Base-by-base conservation (phyloP, 1,140 invertebrate species). In the Drosophila albomicans region DNA sequence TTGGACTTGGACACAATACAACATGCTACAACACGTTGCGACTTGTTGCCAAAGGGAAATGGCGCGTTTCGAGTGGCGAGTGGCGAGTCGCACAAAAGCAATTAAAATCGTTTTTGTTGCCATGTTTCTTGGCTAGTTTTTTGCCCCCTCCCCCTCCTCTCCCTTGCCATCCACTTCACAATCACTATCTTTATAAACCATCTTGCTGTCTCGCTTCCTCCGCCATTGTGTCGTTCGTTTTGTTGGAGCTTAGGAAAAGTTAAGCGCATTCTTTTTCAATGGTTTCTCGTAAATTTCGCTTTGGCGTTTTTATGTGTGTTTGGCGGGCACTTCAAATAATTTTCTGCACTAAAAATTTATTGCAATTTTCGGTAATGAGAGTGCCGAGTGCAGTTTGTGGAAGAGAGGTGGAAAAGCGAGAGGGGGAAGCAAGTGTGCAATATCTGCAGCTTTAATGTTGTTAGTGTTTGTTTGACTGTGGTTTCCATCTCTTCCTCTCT, bases 301-400 rank as follows among this genome's bases (percentile, higher is more conserved):
- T 88, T 87, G 67, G 84, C 85, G 77, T 87, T 87, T 87, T 87
- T 88, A 88, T 87, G 80, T 87, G 82, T 86, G 79, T 86, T 71
- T 85, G 78, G 78, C 58, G 78, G 75, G 76, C 84, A 88, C 84
- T 88, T 88, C 85, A 88, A 88, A 88, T 78, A 88, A 88, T 88
- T 88, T 88, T 79, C 68, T 75, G 77, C 77, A 84, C 74, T 75
- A 88, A 84, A 88, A 88, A 88, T 88, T 88, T 88, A 88, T 88
- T 88, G 84, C 84, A 89, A 88, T 88, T 88, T 89, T 81, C 66
- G 80, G 85, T 88, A 89, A 88, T 88, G 84, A 88, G 84, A 89
- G 84, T 84, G 59, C 69, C 64, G 82, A 78, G 73, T 73, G 63
- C 61, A 66, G 30, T 13, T 66, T 54, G 10, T 15, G 52, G 7